phyloP scores from a whole-genome alignment of 2,888 invertebrate species.

The Lapara coniferarum region DNA sequence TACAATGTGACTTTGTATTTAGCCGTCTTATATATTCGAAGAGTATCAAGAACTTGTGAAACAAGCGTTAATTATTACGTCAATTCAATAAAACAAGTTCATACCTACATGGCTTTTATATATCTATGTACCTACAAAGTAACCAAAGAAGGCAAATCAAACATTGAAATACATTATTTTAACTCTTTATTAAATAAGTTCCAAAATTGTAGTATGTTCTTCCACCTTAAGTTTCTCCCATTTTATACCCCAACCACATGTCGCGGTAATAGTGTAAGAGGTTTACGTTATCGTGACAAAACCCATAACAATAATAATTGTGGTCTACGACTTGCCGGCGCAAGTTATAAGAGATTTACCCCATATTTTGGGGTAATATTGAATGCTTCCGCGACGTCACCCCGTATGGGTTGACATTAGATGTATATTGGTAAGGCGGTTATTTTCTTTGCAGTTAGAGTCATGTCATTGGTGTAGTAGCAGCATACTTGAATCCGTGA shows the following conservation, averaged over 20 bases:
- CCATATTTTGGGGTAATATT: not conserved
- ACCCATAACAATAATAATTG: slow-evolving; percentile 33
- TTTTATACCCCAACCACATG: slow-evolving; percentile 38
- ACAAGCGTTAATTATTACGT: too few relatives aligned
- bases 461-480: too few relatives aligned
- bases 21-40: too few relatives aligned
- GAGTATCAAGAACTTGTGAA: too few relatives aligned
- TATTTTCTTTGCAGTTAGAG: too few relatives aligned
- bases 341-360: slow-evolving; percentile 26
- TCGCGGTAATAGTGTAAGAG: slow-evolving; percentile 29
- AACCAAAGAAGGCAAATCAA: too few relatives aligned
- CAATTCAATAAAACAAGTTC: too few relatives aligned
- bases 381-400: not conserved
- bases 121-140: too few relatives aligned
- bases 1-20: too few relatives aligned
- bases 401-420: not conserved
- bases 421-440: too few relatives aligned
- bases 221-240: not conserved
- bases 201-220: not conserved
- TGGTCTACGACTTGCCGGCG: slow-evolving; percentile 28
- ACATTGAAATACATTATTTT: not conserved
- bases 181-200: not conserved
- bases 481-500: too few relatives aligned
- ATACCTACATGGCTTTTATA: too few relatives aligned
- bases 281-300: slow-evolving; percentile 34